These are phyloP conservation scores for Grammomys dolichurus DNA, from an alignment of 2,113 vertebrate species.

Conservation along the genomic window DNA sequence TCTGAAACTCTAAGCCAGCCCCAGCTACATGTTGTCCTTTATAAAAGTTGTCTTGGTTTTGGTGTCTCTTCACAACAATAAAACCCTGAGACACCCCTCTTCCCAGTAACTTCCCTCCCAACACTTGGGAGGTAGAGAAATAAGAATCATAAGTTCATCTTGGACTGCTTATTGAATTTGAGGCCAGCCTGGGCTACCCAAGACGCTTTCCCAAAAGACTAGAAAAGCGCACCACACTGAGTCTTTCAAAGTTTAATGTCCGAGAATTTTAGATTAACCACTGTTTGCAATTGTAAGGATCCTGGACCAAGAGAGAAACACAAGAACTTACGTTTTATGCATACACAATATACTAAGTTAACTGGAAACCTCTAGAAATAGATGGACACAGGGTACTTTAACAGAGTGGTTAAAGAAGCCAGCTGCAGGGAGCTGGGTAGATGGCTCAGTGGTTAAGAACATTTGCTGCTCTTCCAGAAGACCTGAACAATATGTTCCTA, in stretches of 20 bases:
- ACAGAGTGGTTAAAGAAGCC: background rate
- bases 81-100: background rate
- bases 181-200: background rate
- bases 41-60: too few relatives aligned
- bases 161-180: background rate
- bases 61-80: too few relatives aligned
- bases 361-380: background rate
- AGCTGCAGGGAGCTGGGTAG: background rate
- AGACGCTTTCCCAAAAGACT: background rate
- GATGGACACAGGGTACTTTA: background rate
- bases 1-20: too few relatives aligned
- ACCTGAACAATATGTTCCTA: background rate
- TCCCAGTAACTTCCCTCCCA: background rate
- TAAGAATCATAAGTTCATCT: background rate
- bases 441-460: background rate
- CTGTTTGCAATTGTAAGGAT: background rate
- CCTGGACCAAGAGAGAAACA: background rate
- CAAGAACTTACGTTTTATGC: constrained; percentile 31
- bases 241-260: background rate
- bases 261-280: background rate
- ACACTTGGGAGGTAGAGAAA: background rate
- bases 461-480: background rate
- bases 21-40: too few relatives aligned
- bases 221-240: background rate
- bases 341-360: background rate